phyloP scores from a whole-genome alignment of 2,797 vertebrate genomes.

The Melanotaenia parkinsoni region DNA sequence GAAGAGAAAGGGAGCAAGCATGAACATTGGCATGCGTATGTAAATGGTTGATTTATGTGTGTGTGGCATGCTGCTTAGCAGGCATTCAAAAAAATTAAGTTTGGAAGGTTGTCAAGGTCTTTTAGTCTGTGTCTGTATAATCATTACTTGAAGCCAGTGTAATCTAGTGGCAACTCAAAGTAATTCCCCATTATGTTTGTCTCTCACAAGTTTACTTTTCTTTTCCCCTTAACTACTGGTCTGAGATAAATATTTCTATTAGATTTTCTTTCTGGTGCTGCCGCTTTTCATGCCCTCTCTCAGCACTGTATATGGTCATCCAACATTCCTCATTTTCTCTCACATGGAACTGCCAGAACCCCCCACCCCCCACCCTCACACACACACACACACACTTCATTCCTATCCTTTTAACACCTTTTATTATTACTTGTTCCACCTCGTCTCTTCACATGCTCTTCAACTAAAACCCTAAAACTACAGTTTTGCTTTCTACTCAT shows the following conservation, averaged over 20 bases:
- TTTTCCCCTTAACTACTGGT: not conserved
- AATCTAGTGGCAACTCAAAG: not conserved
- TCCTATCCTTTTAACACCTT: conserved; percentile 60
- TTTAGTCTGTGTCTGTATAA: not conserved
- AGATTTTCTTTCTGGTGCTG: conserved; percentile 10
- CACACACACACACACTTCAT: conserved; percentile 31
- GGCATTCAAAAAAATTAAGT: conserved; percentile 7
- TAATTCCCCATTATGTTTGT: not conserved
- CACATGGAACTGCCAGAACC: conserved; percentile 66
- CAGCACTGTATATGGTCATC: conserved; percentile 58
- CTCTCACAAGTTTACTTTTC: conserved; percentile 7
- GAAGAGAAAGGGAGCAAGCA: conserved; percentile 24
- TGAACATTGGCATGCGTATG: conserved; percentile 27
- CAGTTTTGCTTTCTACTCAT: conserved; percentile 25
- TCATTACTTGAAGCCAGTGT: not conserved
- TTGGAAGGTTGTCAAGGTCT: not conserved
- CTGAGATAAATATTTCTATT: conserved; percentile 32
- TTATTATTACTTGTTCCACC: conserved; percentile 45
- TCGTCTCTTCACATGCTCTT: conserved; percentile 42
- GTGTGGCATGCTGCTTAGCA: conserved; percentile 8
- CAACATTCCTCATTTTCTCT: conserved; percentile 79
- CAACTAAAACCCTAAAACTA: conserved; percentile 36
- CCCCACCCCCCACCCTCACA: conserved; percentile 13
- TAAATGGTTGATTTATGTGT: conserved; percentile 37
- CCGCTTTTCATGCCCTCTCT: conserved; percentile 18